These are phyloP conservation scores for Kryptolebias ocellatus DNA, from an alignment of 2,797 vertebrate species.

Conservation along the genomic window DNA sequence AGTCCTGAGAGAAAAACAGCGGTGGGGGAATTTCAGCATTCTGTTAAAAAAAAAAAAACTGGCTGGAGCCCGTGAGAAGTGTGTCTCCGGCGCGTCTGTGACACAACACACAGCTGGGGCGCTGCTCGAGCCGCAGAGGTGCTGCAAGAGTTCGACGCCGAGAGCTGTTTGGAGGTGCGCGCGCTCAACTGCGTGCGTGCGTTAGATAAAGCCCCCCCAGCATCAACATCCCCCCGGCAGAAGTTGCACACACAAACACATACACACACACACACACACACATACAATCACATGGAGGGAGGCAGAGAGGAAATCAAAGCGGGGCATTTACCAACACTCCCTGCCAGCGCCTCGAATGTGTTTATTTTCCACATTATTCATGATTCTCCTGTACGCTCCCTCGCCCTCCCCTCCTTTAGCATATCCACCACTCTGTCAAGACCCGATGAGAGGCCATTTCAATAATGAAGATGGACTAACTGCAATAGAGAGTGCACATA, in stretches of 20 bases:
- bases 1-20: constrained; percentile 27
- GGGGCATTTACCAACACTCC: constrained; percentile 64
- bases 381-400: constrained; percentile 59
- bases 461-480: constrained; percentile 82
- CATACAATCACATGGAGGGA: constrained; percentile 60
- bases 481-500: constrained; percentile 79
- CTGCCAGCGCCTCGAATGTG: constrained; percentile 63
- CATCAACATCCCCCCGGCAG: constrained; percentile 69
- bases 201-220: constrained; percentile 71
- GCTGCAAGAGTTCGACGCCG: constrained; percentile 59
- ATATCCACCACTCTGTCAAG: constrained; percentile 68
- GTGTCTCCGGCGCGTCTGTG: constrained; percentile 46
- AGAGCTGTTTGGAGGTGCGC: constrained; percentile 49
- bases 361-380: constrained; percentile 80
- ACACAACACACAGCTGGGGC: constrained; percentile 67
- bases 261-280: background rate
- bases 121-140: constrained; percentile 60
- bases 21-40: constrained; percentile 33
- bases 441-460: constrained; percentile 77
- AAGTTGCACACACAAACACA: constrained; percentile 67
- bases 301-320: constrained; percentile 51
- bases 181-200: constrained; percentile 57
- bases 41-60: constrained; percentile 41
- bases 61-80: constrained; percentile 31
- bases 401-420: constrained; percentile 39